Evolutionary conservation across 2,888 invertebrate genomes (phyloP), one percentile per base, ranked within the genome.

Genomic region (Brenthis daphne): DNA sequence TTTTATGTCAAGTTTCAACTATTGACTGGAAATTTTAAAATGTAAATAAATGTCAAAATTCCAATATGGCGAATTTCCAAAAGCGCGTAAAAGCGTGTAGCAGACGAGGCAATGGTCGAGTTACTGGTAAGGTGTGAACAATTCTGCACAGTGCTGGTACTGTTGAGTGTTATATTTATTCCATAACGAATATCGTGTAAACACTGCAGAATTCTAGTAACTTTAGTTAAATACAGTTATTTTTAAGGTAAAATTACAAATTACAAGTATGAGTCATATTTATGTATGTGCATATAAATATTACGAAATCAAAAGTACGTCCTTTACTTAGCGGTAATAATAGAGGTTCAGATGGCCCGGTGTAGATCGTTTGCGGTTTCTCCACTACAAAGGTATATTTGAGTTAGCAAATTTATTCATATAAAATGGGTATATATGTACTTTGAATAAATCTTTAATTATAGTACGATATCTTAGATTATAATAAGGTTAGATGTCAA

Each of bases 161-260:
- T 80, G 79, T 78, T 81, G 79, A 82, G 80, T 84, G 89, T 89
- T 91, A 90, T 90, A 89, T 90, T 87, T 80, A 85, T 81, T 81
- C 79, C 76, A 77, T 85, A 85, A 83, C 78, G 79, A 71, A 64
- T 74, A 66, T 65, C 53, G 63, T 57, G 61, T 70, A 70, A 71
- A 73, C 72, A 70, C 55, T 69, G 51, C 47, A 54, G 37, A 66
- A 66, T 66, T 69, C 69, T n/a, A 58, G 65, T 57, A 37, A 48
- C 37, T 24, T 60, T 60, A 16, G n/a, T 50, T 60, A 48, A 54
- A 43, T 47, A 47, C 51, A n/a, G 61, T 51, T 63, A 63, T 56
- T 57, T 57, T 37, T 33, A 61, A 24, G 16, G 48, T 13, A 50
- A 33, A 51, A 47, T 29, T 20, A 60, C 5, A 53, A 8, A 37